Evolutionary conservation across 1,140 invertebrate genomes (phyloP).

Genomic region (Muscidifurax raptorellus): DNA sequence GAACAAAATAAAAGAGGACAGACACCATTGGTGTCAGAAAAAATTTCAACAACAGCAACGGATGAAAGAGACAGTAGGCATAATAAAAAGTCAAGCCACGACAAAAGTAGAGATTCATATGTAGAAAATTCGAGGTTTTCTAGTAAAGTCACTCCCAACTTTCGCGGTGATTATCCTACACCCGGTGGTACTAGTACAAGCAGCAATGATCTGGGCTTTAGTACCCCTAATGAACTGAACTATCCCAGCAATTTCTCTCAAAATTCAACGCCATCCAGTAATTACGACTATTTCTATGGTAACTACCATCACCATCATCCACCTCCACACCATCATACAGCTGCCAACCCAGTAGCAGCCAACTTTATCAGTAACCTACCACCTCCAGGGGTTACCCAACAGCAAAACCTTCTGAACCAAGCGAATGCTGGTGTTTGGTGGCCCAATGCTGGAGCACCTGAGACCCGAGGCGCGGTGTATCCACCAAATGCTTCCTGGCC

Average conservation of each 20-base stretch:
- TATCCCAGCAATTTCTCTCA: conserved; percentile 74
- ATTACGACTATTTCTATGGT: conserved; percentile 73
- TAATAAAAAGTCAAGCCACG: conserved; percentile 64
- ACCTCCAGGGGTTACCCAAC: conserved; percentile 61
- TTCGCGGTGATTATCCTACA: conserved; percentile 73
- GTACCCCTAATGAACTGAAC: conserved; percentile 75
- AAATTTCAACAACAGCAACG: conserved; percentile 40
- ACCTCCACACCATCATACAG: conserved; percentile 36
- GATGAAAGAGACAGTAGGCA: conserved; percentile 68
- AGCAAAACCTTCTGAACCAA: conserved; percentile 61
- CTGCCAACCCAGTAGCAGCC: conserved; percentile 54
- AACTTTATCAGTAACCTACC: conserved; percentile 66
- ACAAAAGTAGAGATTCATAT: conserved; percentile 69
- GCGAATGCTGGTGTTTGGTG: conserved; percentile 71
- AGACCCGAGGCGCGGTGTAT: conserved; percentile 56
- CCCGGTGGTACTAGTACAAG: conserved; percentile 71
- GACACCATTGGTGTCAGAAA: conserved; percentile 64
- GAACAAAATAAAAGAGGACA: conserved; percentile 53
- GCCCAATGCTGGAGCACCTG: conserved; percentile 58
- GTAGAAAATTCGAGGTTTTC: conserved; percentile 70
- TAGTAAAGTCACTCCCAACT: conserved; percentile 59
- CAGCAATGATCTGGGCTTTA: conserved; percentile 76
- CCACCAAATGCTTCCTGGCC: conserved; percentile 63
- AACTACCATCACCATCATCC: conserved; percentile 66
- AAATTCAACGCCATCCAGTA: conserved; percentile 72